Base-by-base conservation (phyloP, 2,113 vertebrate species). In the Engraulis encrasicolus region DNA sequence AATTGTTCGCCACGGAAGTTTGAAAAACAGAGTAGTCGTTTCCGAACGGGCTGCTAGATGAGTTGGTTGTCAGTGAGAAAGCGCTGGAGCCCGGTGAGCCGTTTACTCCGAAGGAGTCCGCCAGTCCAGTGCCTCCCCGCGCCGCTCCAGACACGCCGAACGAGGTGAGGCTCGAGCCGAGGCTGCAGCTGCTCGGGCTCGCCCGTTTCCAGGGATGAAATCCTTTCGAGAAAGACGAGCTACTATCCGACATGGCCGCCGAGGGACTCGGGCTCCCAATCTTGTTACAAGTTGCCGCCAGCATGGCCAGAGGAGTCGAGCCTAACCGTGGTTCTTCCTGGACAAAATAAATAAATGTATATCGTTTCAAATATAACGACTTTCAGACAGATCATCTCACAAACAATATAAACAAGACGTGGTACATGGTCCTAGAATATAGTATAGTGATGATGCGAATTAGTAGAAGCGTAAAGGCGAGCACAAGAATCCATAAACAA, bases 231-330 rank as follows among this genome's bases (percentile, higher is more conserved):
- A 96, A 95, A 49, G 96, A 96, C 31, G 94, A 92, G 37, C 95
- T 90, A 87, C 94, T 95, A 90, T 97, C 96, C 81, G 96, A 96
- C 9, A 97, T 94, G 34, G 96, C 93, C 71, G 95, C 96, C 34
- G 97, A 96, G 9, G 96, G 94, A 89, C 95, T 96, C 87, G 96
- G 94, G 84, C 97, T 97, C 58, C 97, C 97, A 91, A 99, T 98
- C 90, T 97, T 96, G 89, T 97, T 98, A 92, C 98, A 99, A 92
- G 97, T 98, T 91, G 97, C 97, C 50, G 97, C 97, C 83, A 98
- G 92, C 98, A 99, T 98, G 91, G 97, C 97, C 91, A 99, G 90
- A 82, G 98, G 98, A 88, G 97, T 97, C 86, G 96, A 97, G 94
- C 97, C 96, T 86, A 97, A 92, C 92, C 97, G 93, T 84, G 96